These are phyloP conservation scores for Pycnonotus jocosus DNA, from an alignment of 2,113 vertebrate species.

Conservation along the genomic window DNA sequence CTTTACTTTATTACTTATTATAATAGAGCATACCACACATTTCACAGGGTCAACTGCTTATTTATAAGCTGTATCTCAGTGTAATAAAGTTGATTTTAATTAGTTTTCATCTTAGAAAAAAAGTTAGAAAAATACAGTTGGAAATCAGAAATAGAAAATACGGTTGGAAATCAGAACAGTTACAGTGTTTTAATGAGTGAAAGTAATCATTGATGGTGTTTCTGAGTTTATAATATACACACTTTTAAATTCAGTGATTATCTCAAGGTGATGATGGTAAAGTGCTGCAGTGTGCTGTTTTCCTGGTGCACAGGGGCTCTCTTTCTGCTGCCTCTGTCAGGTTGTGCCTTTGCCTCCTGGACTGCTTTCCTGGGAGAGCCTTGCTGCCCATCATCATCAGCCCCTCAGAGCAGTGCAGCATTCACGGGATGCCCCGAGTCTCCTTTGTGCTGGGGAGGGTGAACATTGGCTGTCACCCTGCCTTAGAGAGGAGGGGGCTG, in stretches of 20 bases:
- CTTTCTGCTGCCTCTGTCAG: neutral
- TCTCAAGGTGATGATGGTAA: neutral
- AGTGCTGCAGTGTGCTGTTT: neutral
- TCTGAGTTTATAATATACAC: neutral
- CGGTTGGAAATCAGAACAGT: neutral
- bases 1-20: neutral
- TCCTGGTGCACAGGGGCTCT: rapidly evolving
- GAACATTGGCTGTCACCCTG: neutral
- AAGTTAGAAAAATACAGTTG: neutral
- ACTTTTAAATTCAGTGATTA: neutral
- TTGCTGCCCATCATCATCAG: neutral
- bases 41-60: neutral
- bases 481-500: neutral
- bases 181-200: neutral
- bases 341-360: neutral
- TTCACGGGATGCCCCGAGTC: neutral
- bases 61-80: neutral
- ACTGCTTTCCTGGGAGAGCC: neutral
- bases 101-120: neutral
- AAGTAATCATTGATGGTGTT: neutral
- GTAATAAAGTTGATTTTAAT: neutral
- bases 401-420: neutral
- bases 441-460: neutral
- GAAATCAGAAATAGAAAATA: neutral
- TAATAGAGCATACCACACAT: neutral